Conservation (phyloP, 1,140 invertebrate species). For the Panonychus citri region DNA sequence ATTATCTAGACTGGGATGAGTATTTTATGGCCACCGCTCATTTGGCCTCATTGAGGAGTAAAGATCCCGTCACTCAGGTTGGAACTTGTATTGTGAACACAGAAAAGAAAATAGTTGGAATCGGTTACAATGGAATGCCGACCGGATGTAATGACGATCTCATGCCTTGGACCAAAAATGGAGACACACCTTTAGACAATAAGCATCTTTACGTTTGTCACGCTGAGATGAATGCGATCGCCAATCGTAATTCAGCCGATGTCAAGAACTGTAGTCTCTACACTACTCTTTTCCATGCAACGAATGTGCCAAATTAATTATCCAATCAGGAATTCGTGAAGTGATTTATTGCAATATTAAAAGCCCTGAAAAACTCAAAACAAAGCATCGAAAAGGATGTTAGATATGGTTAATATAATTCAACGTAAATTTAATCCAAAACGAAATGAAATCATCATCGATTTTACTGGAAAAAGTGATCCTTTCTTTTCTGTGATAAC, state of each 20-base stretch:
- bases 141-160: slow-evolving; percentile 58
- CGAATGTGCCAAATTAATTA: slow-evolving; percentile 89
- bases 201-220: slow-evolving; percentile 84
- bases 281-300: slow-evolving; percentile 69
- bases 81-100: slow-evolving; percentile 74
- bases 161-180: slow-evolving; percentile 57
- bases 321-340: slow-evolving; percentile 62
- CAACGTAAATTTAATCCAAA: neutral
- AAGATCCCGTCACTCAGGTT: slow-evolving; percentile 72
- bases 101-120: slow-evolving; percentile 67
- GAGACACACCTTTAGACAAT: slow-evolving; percentile 32
- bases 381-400: slow-evolving; percentile 35
- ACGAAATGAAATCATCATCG: neutral
- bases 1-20: slow-evolving; percentile 53
- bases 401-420: neutral
- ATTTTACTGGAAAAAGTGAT: neutral
- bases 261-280: slow-evolving; percentile 56
- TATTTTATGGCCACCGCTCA: slow-evolving; percentile 78
- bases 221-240: slow-evolving; percentile 85
- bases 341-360: slow-evolving; percentile 62
- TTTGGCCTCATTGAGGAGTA: slow-evolving; percentile 62
- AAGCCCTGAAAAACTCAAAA: slow-evolving; percentile 36
- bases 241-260: slow-evolving; percentile 62
- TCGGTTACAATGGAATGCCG: slow-evolving; percentile 93
- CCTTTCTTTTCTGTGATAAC: no score